Evolutionary conservation across 2,113 vertebrate species (phyloP).

Genomic region (Falcunculus frontatus): DNA sequence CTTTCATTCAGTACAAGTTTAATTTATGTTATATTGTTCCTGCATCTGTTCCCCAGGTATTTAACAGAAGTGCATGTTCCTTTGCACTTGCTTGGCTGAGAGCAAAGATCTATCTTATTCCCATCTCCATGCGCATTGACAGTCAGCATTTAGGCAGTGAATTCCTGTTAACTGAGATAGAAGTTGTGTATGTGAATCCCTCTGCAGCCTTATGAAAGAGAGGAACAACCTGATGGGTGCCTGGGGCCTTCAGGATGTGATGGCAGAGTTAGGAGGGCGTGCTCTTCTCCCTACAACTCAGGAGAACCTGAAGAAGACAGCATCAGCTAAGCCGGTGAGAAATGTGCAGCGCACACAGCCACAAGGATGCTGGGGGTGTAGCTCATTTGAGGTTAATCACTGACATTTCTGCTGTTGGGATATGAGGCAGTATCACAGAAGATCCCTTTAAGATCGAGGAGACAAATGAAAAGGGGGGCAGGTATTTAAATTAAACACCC

Average conservation of each 20-base stretch:
- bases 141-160: rapidly evolving
- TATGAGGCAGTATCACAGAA: neutral
- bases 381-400: neutral
- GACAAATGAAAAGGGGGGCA: neutral
- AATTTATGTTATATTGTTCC: neutral
- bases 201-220: neutral
- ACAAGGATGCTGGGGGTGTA: neutral
- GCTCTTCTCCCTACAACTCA: neutral
- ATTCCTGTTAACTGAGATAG: neutral
- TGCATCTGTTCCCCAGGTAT: neutral
- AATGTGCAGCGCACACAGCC: neutral
- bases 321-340: neutral
- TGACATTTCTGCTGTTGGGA: neutral
- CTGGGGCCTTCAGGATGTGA: neutral
- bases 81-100: neutral
- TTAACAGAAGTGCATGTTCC: neutral
- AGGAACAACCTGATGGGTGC: neutral
- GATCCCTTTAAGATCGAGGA: neutral
- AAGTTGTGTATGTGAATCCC: neutral
- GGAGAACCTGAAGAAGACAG: neutral
- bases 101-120: neutral
- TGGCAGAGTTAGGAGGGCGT: neutral
- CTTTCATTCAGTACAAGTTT: neutral
- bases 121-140: rapidly evolving
- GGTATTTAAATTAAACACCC: neutral